These are phyloP conservation scores for Heliopora coerulea DNA, from an alignment of 92 coral and sea anemone species.

Conservation along the genomic window DNA sequence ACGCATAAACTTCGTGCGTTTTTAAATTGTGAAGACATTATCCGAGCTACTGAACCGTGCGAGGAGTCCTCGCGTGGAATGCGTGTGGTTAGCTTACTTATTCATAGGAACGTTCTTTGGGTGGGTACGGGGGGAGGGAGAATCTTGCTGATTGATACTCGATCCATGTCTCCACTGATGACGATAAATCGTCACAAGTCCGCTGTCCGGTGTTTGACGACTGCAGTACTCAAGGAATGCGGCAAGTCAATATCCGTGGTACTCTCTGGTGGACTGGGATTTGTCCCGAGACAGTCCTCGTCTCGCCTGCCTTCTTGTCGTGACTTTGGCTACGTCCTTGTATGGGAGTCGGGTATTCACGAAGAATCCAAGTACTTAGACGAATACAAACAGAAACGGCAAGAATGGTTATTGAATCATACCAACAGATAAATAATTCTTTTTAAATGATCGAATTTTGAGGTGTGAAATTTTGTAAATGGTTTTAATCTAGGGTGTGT, in stretches of 20 bases:
- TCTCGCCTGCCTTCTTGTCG: conserved; percentile 48
- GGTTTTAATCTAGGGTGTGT: too few relatives aligned
- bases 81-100: conserved; percentile 81
- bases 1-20: conserved; percentile 59
- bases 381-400: conserved; percentile 66
- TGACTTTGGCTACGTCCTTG: conserved; percentile 82
- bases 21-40: conserved; percentile 65
- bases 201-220: conserved; percentile 86
- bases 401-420: conserved; percentile 51
- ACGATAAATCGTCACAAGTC: conserved; percentile 76
- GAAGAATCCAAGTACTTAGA: conserved; percentile 68
- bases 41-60: conserved; percentile 50
- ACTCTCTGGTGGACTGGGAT: conserved; percentile 94
- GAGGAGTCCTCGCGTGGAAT: conserved; percentile 61
- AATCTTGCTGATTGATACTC: conserved; percentile 73
- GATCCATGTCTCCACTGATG: conserved; percentile 65
- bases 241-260: conserved; percentile 71
- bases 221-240: conserved; percentile 57
- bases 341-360: conserved; percentile 88
- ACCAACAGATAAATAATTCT: not conserved
- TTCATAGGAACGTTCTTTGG: conserved; percentile 71
- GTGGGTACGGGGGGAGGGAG: conserved; percentile 93
- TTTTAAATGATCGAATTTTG: too few relatives aligned
- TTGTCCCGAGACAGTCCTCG: conserved; percentile 68
- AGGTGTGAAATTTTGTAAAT: too few relatives aligned